Evolutionary conservation across 2,797 vertebrate species (phyloP), one percentile per base, ranked within the genome.

Genomic region (Gadopsis bispinosus): DNA sequence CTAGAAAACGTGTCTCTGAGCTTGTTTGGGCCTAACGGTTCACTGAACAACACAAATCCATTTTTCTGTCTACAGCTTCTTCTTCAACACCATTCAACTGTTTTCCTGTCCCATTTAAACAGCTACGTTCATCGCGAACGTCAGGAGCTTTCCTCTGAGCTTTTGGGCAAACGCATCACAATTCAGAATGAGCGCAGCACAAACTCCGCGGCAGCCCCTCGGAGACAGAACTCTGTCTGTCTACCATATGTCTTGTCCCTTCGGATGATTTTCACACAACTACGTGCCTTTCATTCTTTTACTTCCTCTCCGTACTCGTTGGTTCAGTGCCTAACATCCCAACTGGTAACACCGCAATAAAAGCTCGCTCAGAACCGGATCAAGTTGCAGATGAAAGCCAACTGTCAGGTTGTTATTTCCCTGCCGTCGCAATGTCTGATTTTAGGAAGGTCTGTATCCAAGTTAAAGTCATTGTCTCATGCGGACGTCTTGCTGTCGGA

Each of bases 401-500:
- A 22, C 6, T 17, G 59, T 53, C 53, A 8, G 56, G 58, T 51
- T 47, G 10, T 53, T 69, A 35, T 7, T 39, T 84, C 43, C 45
- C 26, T 39, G 65, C 66, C 56, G 48, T 65, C 16, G 2, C 58
- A 16, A 61, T 55, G 76, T 53, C 22, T 73, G 69, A 64, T 48
- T 70, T 39, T 41, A n/a, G 64, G 50, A 60, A 43, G n/a, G 71
- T 56, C 73, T 73, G 66, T 16, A 0, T 73, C 53, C 41, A 54
- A 54, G 43, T 68, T 66, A 17, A 31, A 76, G 67, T 83, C 69
- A 55, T 77, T 1, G 20, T 56, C 62, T 68, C 77, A 31, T 26
- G 48, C 6, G 53, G 79, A 48, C 11, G 7, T 39, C 4, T 77
- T 17, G 12, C 8, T 51, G 68, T 8, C 16, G 0, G 66, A 66